Base-by-base conservation (phyloP, 1,140 invertebrate species). In the Bombus pyrosoma region DNA sequence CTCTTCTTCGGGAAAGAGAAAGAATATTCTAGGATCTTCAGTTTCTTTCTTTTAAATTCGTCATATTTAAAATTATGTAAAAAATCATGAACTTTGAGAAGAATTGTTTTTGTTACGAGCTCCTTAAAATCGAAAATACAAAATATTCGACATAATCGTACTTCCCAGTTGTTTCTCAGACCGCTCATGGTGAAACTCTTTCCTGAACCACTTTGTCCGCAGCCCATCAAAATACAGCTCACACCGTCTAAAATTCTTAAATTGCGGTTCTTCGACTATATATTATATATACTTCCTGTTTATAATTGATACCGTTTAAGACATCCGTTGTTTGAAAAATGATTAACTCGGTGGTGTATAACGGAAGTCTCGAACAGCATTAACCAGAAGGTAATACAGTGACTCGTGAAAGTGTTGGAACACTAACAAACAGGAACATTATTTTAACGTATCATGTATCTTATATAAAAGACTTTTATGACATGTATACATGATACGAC, bases 121-220 rank as follows among this genome's bases (percentile, higher is more conserved):
- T 10, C 3, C 12, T 39, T 64, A 18, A 34, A 28, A 64, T 22
- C 28, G 37, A 28, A 25, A 53, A 12, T 69, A 25, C 8, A 10
- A 22, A 34, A 62, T 28, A 9, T 28, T 47, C 28, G 9, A 12
- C 28, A 25, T 41, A 57, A 62, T 39, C 78, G 34, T 89, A 91
- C 90, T 77, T 88, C 79, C 86, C 86, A 91, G 62, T 88, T 88
- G 57, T 88, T 91, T 64, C 76, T 73, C 0, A 91, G 22, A 25
- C 90, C 88, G 4, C 68, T 78, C 12, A 88, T 78, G 3, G 91
- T 91, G 47, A 90, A 91, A 37, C 90, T 91, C 53, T 91, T 91
- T 64, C 91, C 91, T 4, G 90, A 86, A 13, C 90, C 90, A 0
- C 84, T 91, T 74, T 91, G 91, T 0, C 91, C 91, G 10, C 86